A percentile compares a stretch with the other conserved stretches of the same genome.
phyloP scores from a whole-genome alignment of 2,888 invertebrate species.

The Parasteatoda lunata region DNA sequence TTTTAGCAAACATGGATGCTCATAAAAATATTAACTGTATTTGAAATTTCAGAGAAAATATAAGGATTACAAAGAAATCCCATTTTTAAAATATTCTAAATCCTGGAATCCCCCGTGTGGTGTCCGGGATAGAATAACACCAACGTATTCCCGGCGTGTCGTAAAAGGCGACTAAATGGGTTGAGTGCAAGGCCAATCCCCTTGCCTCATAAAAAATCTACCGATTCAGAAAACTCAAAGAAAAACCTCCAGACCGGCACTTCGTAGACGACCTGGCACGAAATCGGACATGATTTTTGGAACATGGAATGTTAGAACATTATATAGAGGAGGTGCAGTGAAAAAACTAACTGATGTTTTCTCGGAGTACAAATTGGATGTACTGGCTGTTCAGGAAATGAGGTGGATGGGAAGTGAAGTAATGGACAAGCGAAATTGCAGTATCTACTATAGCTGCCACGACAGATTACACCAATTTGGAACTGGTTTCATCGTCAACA shows the following conservation, averaged over 20 bases:
- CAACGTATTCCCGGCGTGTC: no score
- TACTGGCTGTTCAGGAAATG: conserved; percentile 3
- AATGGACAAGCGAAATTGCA: neutral
- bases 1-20: no score
- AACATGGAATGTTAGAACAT: conserved; percentile 18
- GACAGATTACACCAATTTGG: neutral
- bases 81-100: no score
- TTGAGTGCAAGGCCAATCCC: conserved; percentile 1
- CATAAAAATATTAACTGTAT: no score
- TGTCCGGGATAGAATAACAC: no score
- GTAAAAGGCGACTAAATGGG: no score
- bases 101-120: no score
- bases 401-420: conserved; percentile 17
- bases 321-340: neutral
- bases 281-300: conserved; percentile 1
- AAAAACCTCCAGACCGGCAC: neutral
- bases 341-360: conserved; percentile 1
- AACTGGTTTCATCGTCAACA: conserved; percentile 14
- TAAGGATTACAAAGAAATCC: no score
- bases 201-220: neutral
- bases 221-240: conserved; percentile 10
- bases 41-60: no score
- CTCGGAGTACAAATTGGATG: conserved; percentile 5
- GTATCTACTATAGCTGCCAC: neutral
- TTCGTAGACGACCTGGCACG: neutral